Percentiles rank a stretch among this genome's conserved stretches.
phyloP scores from a whole-genome alignment of 1,140 invertebrate species.

The Globodera rostochiensis region DNA sequence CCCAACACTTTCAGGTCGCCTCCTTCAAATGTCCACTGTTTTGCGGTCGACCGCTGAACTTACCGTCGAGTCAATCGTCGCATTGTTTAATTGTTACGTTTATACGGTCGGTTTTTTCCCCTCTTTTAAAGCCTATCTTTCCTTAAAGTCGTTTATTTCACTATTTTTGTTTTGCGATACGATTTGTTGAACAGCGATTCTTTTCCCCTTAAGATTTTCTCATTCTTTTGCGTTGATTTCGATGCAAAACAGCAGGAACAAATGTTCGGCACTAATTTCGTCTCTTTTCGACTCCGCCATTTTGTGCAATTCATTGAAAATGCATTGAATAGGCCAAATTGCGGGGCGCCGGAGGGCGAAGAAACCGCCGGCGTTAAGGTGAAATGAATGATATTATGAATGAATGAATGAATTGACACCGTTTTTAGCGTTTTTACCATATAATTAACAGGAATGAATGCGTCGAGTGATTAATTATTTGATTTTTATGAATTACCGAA shows the following conservation, averaged over 20 bases:
- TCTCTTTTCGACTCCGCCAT: conserved; percentile 23
- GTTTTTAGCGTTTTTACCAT: neutral
- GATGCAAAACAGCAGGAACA: conserved; percentile 15
- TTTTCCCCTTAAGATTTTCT: conserved; percentile 36
- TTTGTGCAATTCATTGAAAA: conserved; percentile 12
- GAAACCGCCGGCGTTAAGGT: neutral
- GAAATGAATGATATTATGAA: neutral
- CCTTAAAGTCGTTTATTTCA: neutral
- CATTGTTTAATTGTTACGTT: conserved; percentile 88
- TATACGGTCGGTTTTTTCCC: conserved; percentile 21
- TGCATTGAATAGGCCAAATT: neutral
- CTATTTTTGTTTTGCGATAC: neutral
- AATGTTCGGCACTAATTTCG: conserved; percentile 22
- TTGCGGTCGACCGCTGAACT: conserved; percentile 87
- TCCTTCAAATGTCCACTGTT: conserved; percentile 87
- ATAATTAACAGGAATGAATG: neutral
- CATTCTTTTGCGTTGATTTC: conserved; percentile 35
- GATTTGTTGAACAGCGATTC: neutral
- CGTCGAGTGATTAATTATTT: neutral
- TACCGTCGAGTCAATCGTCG: conserved; percentile 84
- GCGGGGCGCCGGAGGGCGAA: neutral
- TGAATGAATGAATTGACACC: neutral
- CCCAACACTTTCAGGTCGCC: conserved; percentile 62
- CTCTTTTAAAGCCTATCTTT: no score
- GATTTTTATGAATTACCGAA: neutral